Evolutionary conservation across 2,113 vertebrate species (phyloP), one percentile per base, ranked within the genome.

Genomic region (Microcebus ravelobensis): DNA sequence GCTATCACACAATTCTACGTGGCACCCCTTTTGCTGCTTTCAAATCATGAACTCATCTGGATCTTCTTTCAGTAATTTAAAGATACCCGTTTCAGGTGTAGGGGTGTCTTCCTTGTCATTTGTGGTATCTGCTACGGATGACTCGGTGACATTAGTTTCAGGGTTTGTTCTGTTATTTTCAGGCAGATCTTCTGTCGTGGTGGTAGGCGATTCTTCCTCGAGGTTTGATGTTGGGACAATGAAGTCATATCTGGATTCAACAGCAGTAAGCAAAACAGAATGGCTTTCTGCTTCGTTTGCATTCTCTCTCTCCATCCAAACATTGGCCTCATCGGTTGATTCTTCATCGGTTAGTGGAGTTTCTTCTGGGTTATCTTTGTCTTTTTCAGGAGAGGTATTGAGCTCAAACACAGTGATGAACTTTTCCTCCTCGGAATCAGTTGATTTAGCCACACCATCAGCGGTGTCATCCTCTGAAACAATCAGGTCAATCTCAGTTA

Each of bases 401-500:
- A 97, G 92, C 65, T 97, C 97, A 95, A 97, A 97, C 27, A 96
- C 95, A 57, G 96, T 97, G 84, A 93, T 96, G 52, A 97, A 82
- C 36, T 96, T 96, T 71, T 97, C 97, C 6, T 96, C 92, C 52
- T 97, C 94, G 0, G 88, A 79, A 3, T 97, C 91, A 25, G 6
- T 79, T 55, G 92, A 25, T 80, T 91, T 74, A 67, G 83, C 65
- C 8, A 39, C 25, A 90, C n/a, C 20, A 67, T 31, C 39, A 12
- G 63, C 39, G 12, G 63, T 20, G 21, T 65, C 81, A 31, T 96
- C 67, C 18, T 95, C 71, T 34, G 95, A 88, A 85, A 70, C 76
- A 85, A 9, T 36, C 65, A 96, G 59, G 20, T 92, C 85, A 73
- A 68, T 68, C 77, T 96, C 76, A 80, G 84, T 70, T 68, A 86